Percentiles rank a stretch among this genome's conserved stretches.
Conservation (phyloP, 1,140 invertebrate species). For the Camponotus vicinus region DNA sequence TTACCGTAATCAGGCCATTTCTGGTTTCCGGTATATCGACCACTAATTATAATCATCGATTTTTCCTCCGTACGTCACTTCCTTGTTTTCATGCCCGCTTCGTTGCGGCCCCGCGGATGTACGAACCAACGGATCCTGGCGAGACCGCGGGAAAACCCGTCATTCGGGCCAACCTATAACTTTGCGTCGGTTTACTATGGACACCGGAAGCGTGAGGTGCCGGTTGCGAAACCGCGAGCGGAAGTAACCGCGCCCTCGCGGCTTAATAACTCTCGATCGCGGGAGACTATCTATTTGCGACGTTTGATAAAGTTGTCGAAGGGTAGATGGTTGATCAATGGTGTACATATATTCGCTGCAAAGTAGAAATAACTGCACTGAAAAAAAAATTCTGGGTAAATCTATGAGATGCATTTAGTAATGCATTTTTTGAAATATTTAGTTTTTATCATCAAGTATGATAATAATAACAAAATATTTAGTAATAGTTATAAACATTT, state of each 20-base stretch:
- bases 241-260: conserved; percentile 4
- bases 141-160: conserved; percentile 52
- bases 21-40: conserved; percentile 77
- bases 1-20: conserved; percentile 76
- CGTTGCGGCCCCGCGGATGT: conserved; percentile 56
- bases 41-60: conserved; percentile 77
- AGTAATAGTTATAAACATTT: no score
- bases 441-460: no score
- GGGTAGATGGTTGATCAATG: background rate
- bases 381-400: no score
- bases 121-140: conserved; percentile 53
- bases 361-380: background rate
- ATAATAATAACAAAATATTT: no score
- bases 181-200: conserved; percentile 18
- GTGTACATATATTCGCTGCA: no score
- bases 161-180: conserved; percentile 50
- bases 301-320: background rate
- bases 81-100: conserved; percentile 64
- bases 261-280: conserved; percentile 31
- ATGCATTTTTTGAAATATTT: no score
- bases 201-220: conserved; percentile 29
- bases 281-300: background rate
- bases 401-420: no score
- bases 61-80: conserved; percentile 68
- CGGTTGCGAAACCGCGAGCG: conserved; percentile 40